Base-by-base conservation (phyloP, 2,888 invertebrate genomes). In the Trachelus tabidus region DNA sequence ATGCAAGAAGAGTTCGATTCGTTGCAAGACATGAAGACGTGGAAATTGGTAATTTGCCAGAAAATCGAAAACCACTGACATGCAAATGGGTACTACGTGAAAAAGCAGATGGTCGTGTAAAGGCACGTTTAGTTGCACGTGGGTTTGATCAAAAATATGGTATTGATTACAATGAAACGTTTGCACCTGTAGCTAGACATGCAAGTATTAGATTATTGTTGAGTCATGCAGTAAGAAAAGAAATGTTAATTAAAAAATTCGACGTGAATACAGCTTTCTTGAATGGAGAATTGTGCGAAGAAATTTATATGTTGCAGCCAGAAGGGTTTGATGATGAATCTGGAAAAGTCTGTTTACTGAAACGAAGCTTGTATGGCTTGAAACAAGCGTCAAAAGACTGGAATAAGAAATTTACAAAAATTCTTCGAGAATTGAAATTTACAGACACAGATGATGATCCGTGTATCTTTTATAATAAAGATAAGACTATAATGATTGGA, bases 341-440 rank as follows among this genome's bases (percentile, higher is more conserved):
- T 4, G 79, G 76, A 15, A 74, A 76, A 15, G 83, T 86, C 4
- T 87, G 87, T 56, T 79, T 75, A 56, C 71, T 88, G 35, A 82
- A 80, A 37, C 86, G 83, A 81, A 86, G 86, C 80, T 78, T 87
- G 33, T 87, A 88, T 81, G 86, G 88, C 12, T 76, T 88, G 37
- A 87, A 87, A 77, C 87, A 88, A 82, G 82, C 87, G 11, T 85
- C 87, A 35, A 85, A 85, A 77, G 79, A 80, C 68, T 88, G 86
- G 86, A 87, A 87, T 74, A 77, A 83, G 56, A 84, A 77, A 75
- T 81, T 88, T 31, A 78, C 84, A 68, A 76, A 76, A 34, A 85
- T 79, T 31, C 76, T 77, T 87, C 11, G 79, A 85, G 69, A 78
- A 35, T 33, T 85, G 12, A 77, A 79, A 73, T 82, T 88, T 73